These are phyloP conservation scores for Odocoileus hemionus DNA, from an alignment of 2,113 vertebrate genomes.

Conservation along the genomic window DNA sequence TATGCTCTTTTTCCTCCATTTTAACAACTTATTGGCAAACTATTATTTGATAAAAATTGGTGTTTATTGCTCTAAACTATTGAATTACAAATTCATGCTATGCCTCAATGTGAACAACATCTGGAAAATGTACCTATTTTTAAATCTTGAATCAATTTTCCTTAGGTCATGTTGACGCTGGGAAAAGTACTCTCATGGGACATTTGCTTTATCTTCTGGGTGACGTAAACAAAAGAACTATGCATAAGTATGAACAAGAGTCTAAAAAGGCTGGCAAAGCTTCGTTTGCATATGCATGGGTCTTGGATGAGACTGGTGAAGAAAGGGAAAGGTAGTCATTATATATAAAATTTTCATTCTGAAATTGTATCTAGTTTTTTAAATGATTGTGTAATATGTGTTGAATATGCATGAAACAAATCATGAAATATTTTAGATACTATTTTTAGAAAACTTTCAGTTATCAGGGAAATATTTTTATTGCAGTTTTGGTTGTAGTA, in stretches of 20 bases:
- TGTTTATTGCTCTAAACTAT: neutral
- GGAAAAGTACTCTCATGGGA: constrained; percentile 99
- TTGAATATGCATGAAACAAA: constrained; percentile 12
- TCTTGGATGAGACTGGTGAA: constrained; percentile 98
- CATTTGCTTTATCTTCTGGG: constrained; percentile 96
- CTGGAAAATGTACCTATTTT: constrained; percentile 29
- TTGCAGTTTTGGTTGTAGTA: neutral
- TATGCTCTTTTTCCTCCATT: neutral
- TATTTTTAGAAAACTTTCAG: neutral
- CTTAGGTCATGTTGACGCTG: constrained; percentile 97
- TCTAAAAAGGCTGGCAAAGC: constrained; percentile 99
- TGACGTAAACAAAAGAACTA: constrained; percentile 97
- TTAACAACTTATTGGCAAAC: constrained; percentile 11
- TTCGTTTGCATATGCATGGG: constrained; percentile 98
- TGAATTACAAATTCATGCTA: neutral
- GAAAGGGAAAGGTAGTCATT: constrained; percentile 93
- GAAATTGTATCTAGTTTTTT: constrained; percentile 43
- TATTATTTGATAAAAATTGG: neutral
- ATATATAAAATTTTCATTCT: constrained; percentile 49
- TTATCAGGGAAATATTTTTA: neutral
- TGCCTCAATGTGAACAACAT: constrained; percentile 19
- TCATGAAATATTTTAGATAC: constrained; percentile 16
- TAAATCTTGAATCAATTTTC: constrained; percentile 70
- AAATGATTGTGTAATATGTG: neutral
- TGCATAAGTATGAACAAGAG: constrained; percentile 99